A percentile compares a stretch with the other conserved stretches of the same genome.
phyloP scores from a whole-genome alignment of 2,888 invertebrate species.

The Yponomeuta sedellus region DNA sequence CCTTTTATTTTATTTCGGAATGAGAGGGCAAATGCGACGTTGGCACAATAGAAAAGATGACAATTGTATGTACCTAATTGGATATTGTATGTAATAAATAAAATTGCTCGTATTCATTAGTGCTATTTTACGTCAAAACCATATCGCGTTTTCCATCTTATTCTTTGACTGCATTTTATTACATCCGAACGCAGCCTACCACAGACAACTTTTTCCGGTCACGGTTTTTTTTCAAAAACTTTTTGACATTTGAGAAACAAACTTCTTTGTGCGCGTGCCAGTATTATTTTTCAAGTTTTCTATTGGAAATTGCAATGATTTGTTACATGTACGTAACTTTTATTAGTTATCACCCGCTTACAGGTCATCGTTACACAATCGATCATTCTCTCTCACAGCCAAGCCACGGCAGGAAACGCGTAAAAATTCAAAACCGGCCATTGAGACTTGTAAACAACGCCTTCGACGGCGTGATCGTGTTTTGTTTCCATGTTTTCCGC shows the following conservation, averaged over 20 bases:
- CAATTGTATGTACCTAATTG: too few relatives aligned
- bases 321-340: background rate
- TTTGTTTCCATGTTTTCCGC: conserved; percentile 29
- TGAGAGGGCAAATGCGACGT: background rate
- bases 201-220: background rate
- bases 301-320: background rate
- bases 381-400: background rate
- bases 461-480: conserved; percentile 27
- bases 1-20: background rate
- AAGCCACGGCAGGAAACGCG: background rate
- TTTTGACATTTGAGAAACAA: conserved; percentile 5
- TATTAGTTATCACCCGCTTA: background rate
- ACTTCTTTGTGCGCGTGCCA: conserved; percentile 3
- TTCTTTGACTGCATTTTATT: background rate
- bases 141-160: too few relatives aligned
- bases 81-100: too few relatives aligned
- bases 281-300: conserved; percentile 4
- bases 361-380: background rate
- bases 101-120: too few relatives aligned
- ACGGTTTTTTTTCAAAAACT: background rate
- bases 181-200: background rate
- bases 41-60: background rate
- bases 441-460: conserved; percentile 21
- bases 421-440: conserved; percentile 13
- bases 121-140: too few relatives aligned